Base-by-base conservation (phyloP, 2,888 invertebrate species). In the Tetrapedia diversipes region DNA sequence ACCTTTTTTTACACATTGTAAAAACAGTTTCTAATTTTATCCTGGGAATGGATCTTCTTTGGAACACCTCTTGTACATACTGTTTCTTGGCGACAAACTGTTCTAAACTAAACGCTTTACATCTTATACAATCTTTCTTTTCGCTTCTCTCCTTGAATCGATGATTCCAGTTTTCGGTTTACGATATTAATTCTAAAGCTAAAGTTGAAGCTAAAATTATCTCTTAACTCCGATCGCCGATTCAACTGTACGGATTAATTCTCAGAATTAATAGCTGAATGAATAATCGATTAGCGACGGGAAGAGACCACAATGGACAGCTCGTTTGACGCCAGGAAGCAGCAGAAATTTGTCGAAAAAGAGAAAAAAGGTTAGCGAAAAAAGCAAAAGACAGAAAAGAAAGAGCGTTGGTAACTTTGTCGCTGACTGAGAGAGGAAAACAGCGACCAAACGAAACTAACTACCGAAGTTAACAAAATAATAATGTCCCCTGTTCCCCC, bases 401-500 rank as follows among this genome's bases (percentile, higher is more conserved):
- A 29, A 59, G 7, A 4, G 43, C 27, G 47, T 49, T 22, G 47
- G 57, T 51, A 47, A 29, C 14, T 51, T 53, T 47, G 39, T 37
- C 43, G 39, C 57, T 69, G 54, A 65, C 51, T 32, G 27, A 34
- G 53, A 32, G 43, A 39, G 60, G 27, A 61, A 32, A 19, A 57
- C 56, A 51, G 37, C 24, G 45, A 54, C 37, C n/a, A 11, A 63
- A 39, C 53, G 27, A 54, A 57, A 69, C 77, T 80, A 84, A 74
- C 70, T 41, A 63, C 24, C 47, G 70, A 77, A 72, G 68, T 86
- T 86, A 86, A 88, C 84, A 65, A 79, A 56, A 77, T 80, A 82
- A 83, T 83, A 86, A 87, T 86, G 51, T 73, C 83, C 85, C 76
- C 77, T 79, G 69, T 73, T 73, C 77, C 71, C 34, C 75, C 37